phyloP scores from a whole-genome alignment of 2,797 vertebrate genomes.

The Microtus californicus region DNA sequence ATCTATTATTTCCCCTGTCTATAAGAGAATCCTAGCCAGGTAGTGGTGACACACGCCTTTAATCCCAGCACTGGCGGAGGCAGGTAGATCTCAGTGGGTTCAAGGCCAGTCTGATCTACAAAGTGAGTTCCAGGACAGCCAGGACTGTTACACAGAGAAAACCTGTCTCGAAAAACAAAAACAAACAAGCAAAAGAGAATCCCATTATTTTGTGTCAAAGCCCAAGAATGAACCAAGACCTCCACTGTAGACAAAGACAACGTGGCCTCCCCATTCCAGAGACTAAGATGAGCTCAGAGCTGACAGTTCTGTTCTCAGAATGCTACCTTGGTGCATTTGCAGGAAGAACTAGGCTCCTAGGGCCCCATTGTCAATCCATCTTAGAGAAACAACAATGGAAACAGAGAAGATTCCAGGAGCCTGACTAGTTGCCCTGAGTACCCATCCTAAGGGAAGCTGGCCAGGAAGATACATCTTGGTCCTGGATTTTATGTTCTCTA shows the following conservation, averaged over 20 bases:
- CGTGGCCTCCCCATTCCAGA: neutral
- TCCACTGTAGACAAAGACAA: neutral
- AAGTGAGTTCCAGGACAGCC: too few relatives aligned
- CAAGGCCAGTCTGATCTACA: too few relatives aligned
- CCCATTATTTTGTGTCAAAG: constrained; percentile 43
- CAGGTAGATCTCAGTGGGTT: too few relatives aligned
- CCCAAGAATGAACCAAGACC: neutral
- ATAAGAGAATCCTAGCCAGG: constrained; percentile 54
- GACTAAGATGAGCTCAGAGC: neutral
- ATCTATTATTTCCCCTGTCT: constrained; percentile 55
- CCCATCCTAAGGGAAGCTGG: neutral
- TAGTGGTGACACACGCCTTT: too few relatives aligned
- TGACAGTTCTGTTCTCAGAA: neutral
- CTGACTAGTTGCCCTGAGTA: neutral
- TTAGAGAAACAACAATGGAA: neutral
- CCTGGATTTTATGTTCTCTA: neutral
- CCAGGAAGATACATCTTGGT: neutral
- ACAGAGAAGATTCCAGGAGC: neutral
- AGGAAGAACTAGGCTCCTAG: constrained; percentile 36
- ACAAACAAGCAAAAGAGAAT: constrained; percentile 33
- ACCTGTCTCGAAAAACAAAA: too few relatives aligned
- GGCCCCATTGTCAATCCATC: neutral
- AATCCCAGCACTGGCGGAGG: too few relatives aligned
- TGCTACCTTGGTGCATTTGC: neutral
- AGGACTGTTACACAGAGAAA: too few relatives aligned